Evolutionary conservation across 2,797 vertebrate species (phyloP), one percentile per base, ranked within the genome.

Genomic region (Pseudochirops corinnae): DNA sequence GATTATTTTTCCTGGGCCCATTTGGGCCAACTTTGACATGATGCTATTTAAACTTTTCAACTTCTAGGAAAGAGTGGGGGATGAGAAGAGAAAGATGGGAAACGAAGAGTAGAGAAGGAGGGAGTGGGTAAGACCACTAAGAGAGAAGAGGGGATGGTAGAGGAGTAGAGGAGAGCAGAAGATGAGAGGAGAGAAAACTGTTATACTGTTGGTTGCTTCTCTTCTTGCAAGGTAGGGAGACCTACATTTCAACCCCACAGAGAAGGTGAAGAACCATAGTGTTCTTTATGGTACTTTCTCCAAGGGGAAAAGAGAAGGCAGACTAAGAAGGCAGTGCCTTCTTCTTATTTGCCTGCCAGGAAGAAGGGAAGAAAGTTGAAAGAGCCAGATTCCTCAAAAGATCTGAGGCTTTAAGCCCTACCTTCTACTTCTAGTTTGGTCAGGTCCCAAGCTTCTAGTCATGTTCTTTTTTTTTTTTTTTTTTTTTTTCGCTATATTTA

Each of bases 291-390:
- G n/a, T 14, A 67, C 6, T 95, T 13, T 93, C 95, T 90, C 50
- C 46, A 5, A 55, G 93, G 56, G n/a, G 91, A 95, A 95, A 33
- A 21, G 57, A 62, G 60, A 74, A 62, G 62, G 9, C 53, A 93
- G 2, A 92, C 58, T 94, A 56, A 95, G 60, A 93, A 62, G 92
- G 74, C 87, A 67, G 33, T n/a, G 31, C 60, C 33, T 67, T 33
- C 33, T 67, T 33, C 67, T 46, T 39, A 39, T 46, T 82, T 82
- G 21, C 67, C n/a, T 50, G 21, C 39, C 39, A 46, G 74, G 9
- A 26, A 87, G 9, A 87, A 87, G 39, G 74, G 21, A 4, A 87
- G 26, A 87, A 10, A 50, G 9, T 9, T 87, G 24, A 87, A 87
- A 87, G 21, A 87, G 9, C 9, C 21, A 87, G 39, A 87, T 50